Evolutionary conservation across 2,797 vertebrate species (phyloP), one percentile per base, ranked within the genome.

Genomic region (Acanthurus leucopareius): DNA sequence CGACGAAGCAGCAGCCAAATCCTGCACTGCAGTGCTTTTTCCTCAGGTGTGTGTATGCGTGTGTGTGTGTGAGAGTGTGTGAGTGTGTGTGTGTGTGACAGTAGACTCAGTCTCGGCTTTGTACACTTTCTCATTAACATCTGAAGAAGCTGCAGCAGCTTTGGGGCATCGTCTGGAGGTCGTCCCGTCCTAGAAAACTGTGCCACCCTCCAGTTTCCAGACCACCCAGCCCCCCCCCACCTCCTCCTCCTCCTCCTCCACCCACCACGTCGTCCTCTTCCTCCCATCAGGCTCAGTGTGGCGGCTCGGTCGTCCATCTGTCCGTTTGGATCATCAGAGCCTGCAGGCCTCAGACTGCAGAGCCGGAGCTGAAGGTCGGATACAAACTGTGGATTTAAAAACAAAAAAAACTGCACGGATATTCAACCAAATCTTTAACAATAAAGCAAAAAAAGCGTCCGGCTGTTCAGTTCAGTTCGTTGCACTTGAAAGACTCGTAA

Each of bases 11-110:
- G 32, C 83, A 86, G 76, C 75, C 80, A 62, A 81, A 86, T 56
- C 79, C 85, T 89, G 89, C 88, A 88, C 82, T 91, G 84, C 87
- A 86, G 83, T 84, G 86, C n/a, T 83, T 87, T 91, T 73, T 81
- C 56, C 77, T 83, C 86, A 80, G 75, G 82, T 82, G 83, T 80
- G 79, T 74, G 80, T 49, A 53, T 38, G 49, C 32, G 47, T 65
- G 53, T 40, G 48, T 32, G 67, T 67, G 10, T 25, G 68, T 82
- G 75, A 8, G 8, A 38, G 83, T 80, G 79, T 74, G 80, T 45
- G 58, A 32, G 49, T 40, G 47, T 65, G 53, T 40, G 48, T 38
- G 64, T 67, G 10, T 25, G 69, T 82, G 67, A 77, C 44, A 73
- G 59, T 69, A 69, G 75, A 72, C 60, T 56, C 62, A 49, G 40